phyloP scores from a whole-genome alignment of 2,797 vertebrate genomes.

The Myotis myotis region DNA sequence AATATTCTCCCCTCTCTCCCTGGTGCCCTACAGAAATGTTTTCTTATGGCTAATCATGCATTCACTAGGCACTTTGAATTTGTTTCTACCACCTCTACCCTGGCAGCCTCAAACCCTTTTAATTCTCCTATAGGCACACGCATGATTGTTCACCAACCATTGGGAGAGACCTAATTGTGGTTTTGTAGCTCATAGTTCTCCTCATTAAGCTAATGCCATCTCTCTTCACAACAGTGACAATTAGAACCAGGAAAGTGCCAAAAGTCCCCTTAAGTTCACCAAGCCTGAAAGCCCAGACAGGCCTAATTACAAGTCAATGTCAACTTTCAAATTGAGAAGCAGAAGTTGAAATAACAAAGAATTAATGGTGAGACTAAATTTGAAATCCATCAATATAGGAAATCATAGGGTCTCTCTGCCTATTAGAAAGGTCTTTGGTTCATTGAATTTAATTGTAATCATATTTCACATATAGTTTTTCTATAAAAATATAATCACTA shows the following conservation, averaged over 20 bases:
- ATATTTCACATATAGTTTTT: not conserved
- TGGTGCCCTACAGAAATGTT: constrained; percentile 11
- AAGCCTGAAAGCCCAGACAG: not conserved
- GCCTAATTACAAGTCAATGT: constrained; percentile 50
- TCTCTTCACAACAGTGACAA: constrained; percentile 8
- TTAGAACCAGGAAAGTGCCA: constrained; percentile 20
- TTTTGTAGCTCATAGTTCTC: constrained; percentile 10
- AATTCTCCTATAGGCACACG: not conserved
- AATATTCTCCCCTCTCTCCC: not conserved
- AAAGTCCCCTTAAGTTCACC: constrained; percentile 22
- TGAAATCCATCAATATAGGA: not conserved
- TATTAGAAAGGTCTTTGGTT: not conserved
- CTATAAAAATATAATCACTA: not conserved
- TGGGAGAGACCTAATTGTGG: not conserved
- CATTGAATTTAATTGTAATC: not conserved
- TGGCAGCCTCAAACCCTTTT: not conserved
- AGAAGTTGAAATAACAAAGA: not conserved
- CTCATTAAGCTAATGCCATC: constrained; percentile 51
- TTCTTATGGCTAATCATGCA: not conserved
- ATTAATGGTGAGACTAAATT: not conserved
- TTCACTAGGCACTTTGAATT: not conserved
- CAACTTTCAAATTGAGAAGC: constrained; percentile 21
- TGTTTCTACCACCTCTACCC: not conserved
- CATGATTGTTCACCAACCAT: not conserved
- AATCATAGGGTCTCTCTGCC: not conserved